Evolutionary conservation across 2,888 invertebrate genomes (phyloP), one percentile per base, ranked within the genome.

Genomic region (Clanis bilineata): DNA sequence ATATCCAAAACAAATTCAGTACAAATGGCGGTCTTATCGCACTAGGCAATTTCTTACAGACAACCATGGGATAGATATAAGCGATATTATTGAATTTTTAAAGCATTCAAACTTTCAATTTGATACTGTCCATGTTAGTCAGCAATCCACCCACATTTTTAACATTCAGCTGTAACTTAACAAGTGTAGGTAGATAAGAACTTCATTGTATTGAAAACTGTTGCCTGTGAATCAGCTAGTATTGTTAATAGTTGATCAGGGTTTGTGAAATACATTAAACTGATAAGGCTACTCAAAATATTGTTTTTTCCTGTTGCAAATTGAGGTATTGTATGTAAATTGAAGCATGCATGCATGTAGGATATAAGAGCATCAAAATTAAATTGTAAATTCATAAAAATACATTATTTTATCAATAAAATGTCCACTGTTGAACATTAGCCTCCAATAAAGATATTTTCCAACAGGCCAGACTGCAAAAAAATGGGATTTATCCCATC

Each of bases 61-160:
- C n/a, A n/a, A n/a, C n/a, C n/a, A n/a, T n/a, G n/a, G n/a, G n/a
- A n/a, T n/a, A n/a, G n/a, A n/a, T n/a, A n/a, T n/a, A n/a, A n/a
- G n/a, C n/a, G n/a, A n/a, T n/a, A n/a, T n/a, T n/a, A n/a, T n/a
- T n/a, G n/a, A n/a, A n/a, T 36, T 1, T 36, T 12, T 36, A 10
- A 5, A 1, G 12, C 10, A 36, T 36, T 36, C 9, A 12, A 36
- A 36, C 1, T 9, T 36, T 10, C 9, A 36, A 1, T 51, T 3
- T 10, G 1, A 10, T 32, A 10, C 15, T 1, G 10, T n/a, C 3
- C 3, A n/a, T n/a, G 32, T 32, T 51, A 51, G 51, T 51, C 28
- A 32, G 51, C 18, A 18, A 32, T 18, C 51, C 51, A 51, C 51
- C 51, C 51, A 51, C 51, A 51, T 51, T 51, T 51, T 32, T 18